These are phyloP conservation scores for Platyscapa corneri DNA, from an alignment of 1,140 invertebrate species.

Conservation along the genomic window DNA sequence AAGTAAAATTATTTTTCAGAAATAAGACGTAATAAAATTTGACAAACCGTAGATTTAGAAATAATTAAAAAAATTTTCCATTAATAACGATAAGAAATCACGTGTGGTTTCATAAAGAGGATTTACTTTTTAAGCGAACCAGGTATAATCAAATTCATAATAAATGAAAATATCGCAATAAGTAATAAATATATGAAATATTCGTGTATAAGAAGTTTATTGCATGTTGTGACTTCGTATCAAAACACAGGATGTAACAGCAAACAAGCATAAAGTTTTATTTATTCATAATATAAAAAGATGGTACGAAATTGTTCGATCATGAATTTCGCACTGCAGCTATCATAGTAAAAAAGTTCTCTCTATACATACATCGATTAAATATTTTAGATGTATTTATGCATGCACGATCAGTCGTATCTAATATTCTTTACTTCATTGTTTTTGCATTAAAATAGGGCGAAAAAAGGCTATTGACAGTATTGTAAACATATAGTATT, in stretches of 20 bases:
- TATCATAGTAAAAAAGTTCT: not conserved
- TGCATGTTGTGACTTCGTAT: not conserved
- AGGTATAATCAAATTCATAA: too few relatives aligned
- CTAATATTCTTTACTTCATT: not conserved
- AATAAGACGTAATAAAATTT: too few relatives aligned
- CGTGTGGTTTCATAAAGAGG: too few relatives aligned
- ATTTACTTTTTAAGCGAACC: too few relatives aligned
- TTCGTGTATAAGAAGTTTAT: not conserved
- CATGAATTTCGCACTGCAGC: not conserved
- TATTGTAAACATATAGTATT: not conserved
- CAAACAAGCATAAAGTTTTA: not conserved
- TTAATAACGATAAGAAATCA: too few relatives aligned
- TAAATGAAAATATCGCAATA: not conserved
- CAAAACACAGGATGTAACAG: not conserved
- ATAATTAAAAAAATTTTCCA: too few relatives aligned
- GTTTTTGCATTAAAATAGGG: not conserved
- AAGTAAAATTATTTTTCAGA: too few relatives aligned
- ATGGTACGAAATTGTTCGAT: not conserved
- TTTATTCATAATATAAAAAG: not conserved
- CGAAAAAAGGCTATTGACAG: not conserved
- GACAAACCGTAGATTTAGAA: too few relatives aligned
- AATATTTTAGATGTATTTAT: slow-evolving; percentile 15
- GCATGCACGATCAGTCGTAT: not conserved
- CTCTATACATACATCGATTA: not conserved
- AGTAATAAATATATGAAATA: not conserved